Base-by-base conservation (phyloP, 2,888 invertebrate species). In the Hoplodrina blanda region DNA sequence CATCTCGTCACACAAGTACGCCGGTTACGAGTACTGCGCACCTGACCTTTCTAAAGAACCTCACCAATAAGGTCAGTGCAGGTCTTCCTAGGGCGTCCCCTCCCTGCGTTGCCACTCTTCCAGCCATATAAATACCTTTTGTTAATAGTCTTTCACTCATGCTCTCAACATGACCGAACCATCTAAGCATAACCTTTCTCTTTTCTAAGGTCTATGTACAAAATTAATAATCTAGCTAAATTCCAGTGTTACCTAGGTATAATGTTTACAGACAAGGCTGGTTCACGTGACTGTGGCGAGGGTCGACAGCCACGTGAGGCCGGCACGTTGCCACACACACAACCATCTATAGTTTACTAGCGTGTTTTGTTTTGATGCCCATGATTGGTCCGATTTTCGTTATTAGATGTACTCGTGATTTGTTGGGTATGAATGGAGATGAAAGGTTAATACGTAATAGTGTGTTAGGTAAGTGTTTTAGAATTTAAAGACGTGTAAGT, bases 291-390 rank as follows among this genome's bases (percentile, higher is more conserved):
- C 66, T 17, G 25, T 30, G 10, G 46, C 80, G 72, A 55, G 64
- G 41, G 50, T 44, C 61, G 49, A 10, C 19, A 5, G 76, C 63
- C 80, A 80, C 80, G 80, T 80, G 80, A 83, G 62, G 0, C 17
- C 46, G 49, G 83, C 80, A 80, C 80, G 83, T 83, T 83, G 79
- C 52, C 57, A 76, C 79, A 44, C 69, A 82, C 72, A 69, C 73
- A 73, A 54, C 46, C 54, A 41, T 46, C 46, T 17, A 25, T 15
- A 19, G 41, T 54, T 19, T 19, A 56, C 49, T 49, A 17, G 60
- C 55, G 56, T 53, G 50, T 56, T 25, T 33, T 62, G 61, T 65
- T 65, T 33, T 15, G 25, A 61, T 33, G 54, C 44, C 60, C 33
- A 19, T 52, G 52, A 79, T 74, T 74, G 80, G 74, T 59, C 25